Percentiles rank a stretch among this genome's conserved stretches.
Conservation (phyloP, 2,888 invertebrate species). For the Colostygia pectinataria region DNA sequence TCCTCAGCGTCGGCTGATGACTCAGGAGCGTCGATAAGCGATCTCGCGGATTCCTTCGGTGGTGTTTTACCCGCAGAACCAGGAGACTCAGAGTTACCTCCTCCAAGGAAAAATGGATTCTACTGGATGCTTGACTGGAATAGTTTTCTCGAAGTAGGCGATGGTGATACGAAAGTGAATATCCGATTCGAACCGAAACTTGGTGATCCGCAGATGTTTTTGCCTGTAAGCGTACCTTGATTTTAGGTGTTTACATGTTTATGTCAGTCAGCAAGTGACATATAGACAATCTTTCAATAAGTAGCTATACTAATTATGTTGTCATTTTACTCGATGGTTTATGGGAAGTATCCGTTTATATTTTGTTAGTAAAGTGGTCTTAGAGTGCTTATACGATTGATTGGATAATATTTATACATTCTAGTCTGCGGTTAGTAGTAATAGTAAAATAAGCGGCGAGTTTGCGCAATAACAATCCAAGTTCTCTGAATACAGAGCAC, state of each 20-base stretch:
- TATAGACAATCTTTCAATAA: too few relatives aligned
- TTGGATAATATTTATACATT: conserved; percentile 46
- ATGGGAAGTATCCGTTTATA: too few relatives aligned
- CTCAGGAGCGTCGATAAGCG: conserved; percentile 82
- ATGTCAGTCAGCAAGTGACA: too few relatives aligned
- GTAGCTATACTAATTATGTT: too few relatives aligned
- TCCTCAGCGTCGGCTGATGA: conserved; percentile 75
- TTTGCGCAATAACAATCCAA: too few relatives aligned
- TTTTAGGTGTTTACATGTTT: too few relatives aligned
- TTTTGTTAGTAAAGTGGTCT: too few relatives aligned
- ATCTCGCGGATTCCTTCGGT: conserved; percentile 90
- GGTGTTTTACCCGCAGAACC: conserved; percentile 82
- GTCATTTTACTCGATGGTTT: too few relatives aligned
- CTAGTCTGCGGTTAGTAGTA: conserved; percentile 52
- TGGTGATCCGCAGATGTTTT: conserved; percentile 90
- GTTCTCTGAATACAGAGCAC: too few relatives aligned
- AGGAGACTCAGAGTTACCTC: conserved; percentile 85
- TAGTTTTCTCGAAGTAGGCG: conserved; percentile 92
- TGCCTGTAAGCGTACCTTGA: conserved; percentile 89
- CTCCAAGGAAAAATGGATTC: conserved; percentile 88
- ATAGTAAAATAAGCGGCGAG: too few relatives aligned
- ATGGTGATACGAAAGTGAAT: conserved; percentile 88
- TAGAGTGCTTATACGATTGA: neutral
- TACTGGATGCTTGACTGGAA: conserved; percentile 95
- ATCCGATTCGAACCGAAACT: conserved; percentile 91